Conservation (phyloP, 1,140 invertebrate genomes). For the Pogonomyrmex californicus region DNA sequence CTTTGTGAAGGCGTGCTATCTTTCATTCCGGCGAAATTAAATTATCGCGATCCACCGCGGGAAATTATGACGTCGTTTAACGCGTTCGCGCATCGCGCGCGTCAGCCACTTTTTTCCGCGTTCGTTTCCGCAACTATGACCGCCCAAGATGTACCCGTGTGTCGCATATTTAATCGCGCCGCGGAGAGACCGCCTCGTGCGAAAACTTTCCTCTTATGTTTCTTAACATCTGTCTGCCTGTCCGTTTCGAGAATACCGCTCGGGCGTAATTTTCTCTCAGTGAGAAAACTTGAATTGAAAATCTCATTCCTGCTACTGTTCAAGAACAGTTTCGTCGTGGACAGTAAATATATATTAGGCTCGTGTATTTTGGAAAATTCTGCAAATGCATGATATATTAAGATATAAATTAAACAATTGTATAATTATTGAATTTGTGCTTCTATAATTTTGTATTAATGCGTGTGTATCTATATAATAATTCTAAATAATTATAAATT, state of each 20-base stretch:
- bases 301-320: background rate
- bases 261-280: background rate
- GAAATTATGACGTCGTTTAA: constrained; percentile 57
- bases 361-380: background rate
- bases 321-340: background rate
- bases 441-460: too few species aligned
- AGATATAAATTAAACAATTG: too few species aligned
- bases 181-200: background rate
- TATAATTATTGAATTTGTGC: too few species aligned
- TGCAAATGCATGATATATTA: too few species aligned
- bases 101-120: constrained; percentile 28
- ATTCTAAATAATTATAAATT: too few species aligned
- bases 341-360: background rate
- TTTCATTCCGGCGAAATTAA: constrained; percentile 48
- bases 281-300: background rate
- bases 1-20: constrained; percentile 45
- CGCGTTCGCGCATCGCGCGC: constrained; percentile 10
- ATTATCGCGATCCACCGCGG: constrained; percentile 43
- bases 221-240: background rate
- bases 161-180: constrained; percentile 1
- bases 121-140: constrained; percentile 13
- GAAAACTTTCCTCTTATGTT: constrained; percentile 27
- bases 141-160: background rate
- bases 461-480: too few species aligned
- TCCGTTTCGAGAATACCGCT: background rate